Base-by-base conservation (phyloP, 1,140 invertebrate genomes). In the Metopolophium dirhodum region DNA sequence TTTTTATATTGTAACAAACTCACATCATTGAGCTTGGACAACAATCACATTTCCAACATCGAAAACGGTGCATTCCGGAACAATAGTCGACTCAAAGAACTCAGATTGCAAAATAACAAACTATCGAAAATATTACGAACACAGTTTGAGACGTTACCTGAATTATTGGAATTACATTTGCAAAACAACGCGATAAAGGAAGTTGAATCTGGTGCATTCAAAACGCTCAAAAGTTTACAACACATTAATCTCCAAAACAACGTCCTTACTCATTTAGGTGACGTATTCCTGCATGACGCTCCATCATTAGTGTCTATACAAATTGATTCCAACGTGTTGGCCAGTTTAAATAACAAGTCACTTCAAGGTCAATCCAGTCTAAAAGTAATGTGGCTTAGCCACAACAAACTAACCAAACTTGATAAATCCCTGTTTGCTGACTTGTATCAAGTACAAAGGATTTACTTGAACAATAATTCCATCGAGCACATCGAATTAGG, bases 221-320 rank as follows among this genome's bases (percentile, higher is more conserved):
- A 97, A 49, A 98, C 97, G 4, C 95, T 99, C 68, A 96, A 96
- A 94, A 97, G 96, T 94, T 96, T 99, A n/a, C 97, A 98, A 94
- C 97, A 98, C 94, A 96, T 99, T 82, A 98, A 98, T 96, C 95
- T 99, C 37, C 98, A 98, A 94, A 97, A 97, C 26, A 99, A 99
- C 95, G 95, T 96, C 54, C 95, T 99, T 51, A 96, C 96, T 0
- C 96, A 96, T 68, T 95, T 99, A 3, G 97, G 97, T n/a, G 97
- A 98, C 94, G 96, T 98, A 45, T 98, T 98, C 94, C 96, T 97
- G 37, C 96, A 97, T 30, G 57, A 93, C 22, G 96, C 97, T 47
- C 96, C 97, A 4, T 97, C 97, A 2, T 95, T 98, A 88, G 96
- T 98, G 41, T 98, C 98, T 1, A 97, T 99, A 91, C 98, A 98